Base-by-base conservation (phyloP, 2,888 invertebrate species). In the Hypolimnas misippus region DNA sequence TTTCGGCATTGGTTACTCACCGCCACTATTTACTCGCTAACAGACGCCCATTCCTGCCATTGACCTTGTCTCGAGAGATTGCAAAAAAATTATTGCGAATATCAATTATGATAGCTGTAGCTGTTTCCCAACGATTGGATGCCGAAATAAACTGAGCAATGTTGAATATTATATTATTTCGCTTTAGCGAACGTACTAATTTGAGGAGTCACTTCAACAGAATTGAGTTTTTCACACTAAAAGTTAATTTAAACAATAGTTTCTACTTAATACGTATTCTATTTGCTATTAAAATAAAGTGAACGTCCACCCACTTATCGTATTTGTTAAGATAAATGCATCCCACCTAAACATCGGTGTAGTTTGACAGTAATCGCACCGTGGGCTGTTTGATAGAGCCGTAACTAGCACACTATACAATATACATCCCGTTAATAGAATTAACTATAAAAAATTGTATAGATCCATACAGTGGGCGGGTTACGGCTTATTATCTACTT, bases 41-140 rank as follows among this genome's bases (percentile, higher is more conserved):
- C 87, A 86, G 86, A 87, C 85, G 83, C 76, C 77, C 74, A 78
- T 75, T 78, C 75, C 81, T 87, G 89, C 84, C 89, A 90, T 89
- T 91, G 91, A 90, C 90, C 91, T 90, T 89, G 89, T 82, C 79
- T 78, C 78, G 71, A 73, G 72, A 73, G 73, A 70, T 72, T 76
- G 78, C 72, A 71, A 79, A 75, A 82, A 79, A 82, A 81, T 73
- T 70, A 75, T 72, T 71, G 72, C 74, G 68, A 74, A 74, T 73
- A 75, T 75, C 74, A 72, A 75, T 71, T 69, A 70, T 70, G 66
- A 70, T 68, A 51, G 40, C 49, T 53, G 50, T 51, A 33, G 55
- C 54, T 46, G 33, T 38, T 46, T 54, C 54, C 19, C 29, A 40
- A 54, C 16, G 25, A 40, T 54, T 40, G 21, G n/a, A 25, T 16